phyloP scores from a whole-genome alignment of 2,888 invertebrate species.

The Orthosia incerta region DNA sequence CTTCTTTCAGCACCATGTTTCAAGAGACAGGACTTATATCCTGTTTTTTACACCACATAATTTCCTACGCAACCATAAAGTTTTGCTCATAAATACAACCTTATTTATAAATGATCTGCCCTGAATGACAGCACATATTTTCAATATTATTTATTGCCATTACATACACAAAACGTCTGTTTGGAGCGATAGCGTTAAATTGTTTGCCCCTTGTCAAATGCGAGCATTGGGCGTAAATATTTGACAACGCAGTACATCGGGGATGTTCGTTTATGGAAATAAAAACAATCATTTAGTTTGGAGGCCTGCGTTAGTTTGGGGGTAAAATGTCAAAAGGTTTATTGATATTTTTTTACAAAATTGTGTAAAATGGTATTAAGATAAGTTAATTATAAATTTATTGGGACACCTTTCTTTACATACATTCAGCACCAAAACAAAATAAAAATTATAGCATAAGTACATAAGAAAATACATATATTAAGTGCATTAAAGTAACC shows the following conservation, averaged over 20 bases:
- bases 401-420: too few relatives aligned
- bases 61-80: background rate
- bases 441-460: too few relatives aligned
- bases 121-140: constrained; percentile 60
- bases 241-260: constrained; percentile 73
- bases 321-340: background rate
- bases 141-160: constrained; percentile 72
- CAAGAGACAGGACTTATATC: too few relatives aligned
- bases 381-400: too few relatives aligned
- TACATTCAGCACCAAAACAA: too few relatives aligned
- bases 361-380: too few relatives aligned
- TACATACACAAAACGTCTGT: constrained; percentile 72
- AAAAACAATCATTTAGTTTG: constrained; percentile 61
- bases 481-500: too few relatives aligned
- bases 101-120: constrained; percentile 45
- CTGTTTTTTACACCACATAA: background rate
- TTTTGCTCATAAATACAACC: constrained; percentile 19
- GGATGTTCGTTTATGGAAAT: constrained; percentile 63
- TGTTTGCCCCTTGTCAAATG: constrained; percentile 80
- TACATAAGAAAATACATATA: too few relatives aligned
- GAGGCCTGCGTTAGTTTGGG: background rate
- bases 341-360: too few relatives aligned
- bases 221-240: constrained; percentile 75
- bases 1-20: too few relatives aligned
- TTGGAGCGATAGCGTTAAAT: constrained; percentile 73